phyloP scores from a whole-genome alignment of 2,888 invertebrate species.

The Cephalotes varians region DNA sequence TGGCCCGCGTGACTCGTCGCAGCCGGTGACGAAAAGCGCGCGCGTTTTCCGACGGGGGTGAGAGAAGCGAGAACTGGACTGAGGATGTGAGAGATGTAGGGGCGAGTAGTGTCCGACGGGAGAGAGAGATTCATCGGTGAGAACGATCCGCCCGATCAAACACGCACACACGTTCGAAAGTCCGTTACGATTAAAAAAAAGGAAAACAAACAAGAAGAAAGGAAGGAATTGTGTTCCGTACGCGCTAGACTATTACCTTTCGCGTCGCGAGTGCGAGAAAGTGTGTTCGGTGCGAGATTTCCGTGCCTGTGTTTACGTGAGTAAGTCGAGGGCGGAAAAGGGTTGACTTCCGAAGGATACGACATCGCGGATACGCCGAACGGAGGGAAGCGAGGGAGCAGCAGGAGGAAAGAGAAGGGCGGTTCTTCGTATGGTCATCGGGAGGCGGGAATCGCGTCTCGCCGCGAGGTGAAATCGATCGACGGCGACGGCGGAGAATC shows the following conservation, averaged over 20 bases:
- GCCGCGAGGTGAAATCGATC: slow-evolving; percentile 22
- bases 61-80: background rate
- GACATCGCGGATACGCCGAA: background rate
- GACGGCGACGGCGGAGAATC: slow-evolving; percentile 1
- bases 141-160: background rate
- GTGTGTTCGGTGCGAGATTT: background rate
- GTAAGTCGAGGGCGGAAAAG: background rate
- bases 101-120: background rate
- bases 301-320: slow-evolving; percentile 30
- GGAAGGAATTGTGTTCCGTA: background rate
- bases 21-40: slow-evolving; percentile 59
- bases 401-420: background rate
- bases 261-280: slow-evolving; percentile 13
- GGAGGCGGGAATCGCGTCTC: background rate
- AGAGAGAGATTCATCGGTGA: background rate
- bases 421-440: background rate
- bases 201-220: background rate
- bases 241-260: background rate
- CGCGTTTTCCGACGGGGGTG: background rate
- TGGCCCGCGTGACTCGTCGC: slow-evolving; percentile 43
- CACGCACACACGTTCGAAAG: no score
- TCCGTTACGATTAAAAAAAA: background rate
- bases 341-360: background rate
- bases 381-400: background rate
- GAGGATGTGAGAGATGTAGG: background rate